Evolutionary conservation across 2,888 invertebrate species (phyloP).

Genomic region (Mystacides longicornis): DNA sequence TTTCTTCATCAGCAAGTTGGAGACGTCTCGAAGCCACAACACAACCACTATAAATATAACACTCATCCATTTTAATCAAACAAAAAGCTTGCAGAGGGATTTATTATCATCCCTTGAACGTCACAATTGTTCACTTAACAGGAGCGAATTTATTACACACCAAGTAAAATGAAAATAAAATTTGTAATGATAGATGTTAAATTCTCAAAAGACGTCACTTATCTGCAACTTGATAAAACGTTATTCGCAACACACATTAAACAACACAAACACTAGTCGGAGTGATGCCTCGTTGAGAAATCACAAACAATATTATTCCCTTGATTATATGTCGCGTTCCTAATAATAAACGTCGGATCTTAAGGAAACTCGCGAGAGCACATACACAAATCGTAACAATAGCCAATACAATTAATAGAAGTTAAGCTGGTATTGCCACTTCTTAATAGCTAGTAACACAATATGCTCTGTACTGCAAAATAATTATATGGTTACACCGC

Average conservation of each 20-base stretch:
- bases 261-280: slow-evolving; percentile 18
- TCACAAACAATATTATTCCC: slow-evolving; percentile 16
- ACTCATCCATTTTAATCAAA: slow-evolving; percentile 20
- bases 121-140: slow-evolving; percentile 22
- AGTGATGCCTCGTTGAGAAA: slow-evolving; percentile 13
- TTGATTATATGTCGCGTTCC: slow-evolving; percentile 14
- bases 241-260: too few species aligned
- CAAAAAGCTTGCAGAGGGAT: slow-evolving; percentile 17
- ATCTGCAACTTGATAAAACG: too few species aligned
- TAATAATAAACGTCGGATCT: slow-evolving; percentile 17
- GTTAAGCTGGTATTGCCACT: not conserved
- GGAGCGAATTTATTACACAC: slow-evolving; percentile 1
- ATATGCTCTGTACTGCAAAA: slow-evolving; percentile 5
- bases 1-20: slow-evolving; percentile 24
- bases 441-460: not conserved
- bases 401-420: too few species aligned
- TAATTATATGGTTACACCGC: not conserved
- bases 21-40: slow-evolving; percentile 18
- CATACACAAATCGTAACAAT: too few species aligned
- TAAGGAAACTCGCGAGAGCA: slow-evolving; percentile 12
- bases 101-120: slow-evolving; percentile 16
- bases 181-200: slow-evolving; percentile 22
- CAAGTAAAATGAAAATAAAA: too few species aligned
- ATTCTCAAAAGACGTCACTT: slow-evolving; percentile 23
- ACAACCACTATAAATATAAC: slow-evolving; percentile 17